These are phyloP conservation scores for Callaeas wilsoni DNA, from an alignment of 2,113 vertebrate species.

Conservation along the genomic window DNA sequence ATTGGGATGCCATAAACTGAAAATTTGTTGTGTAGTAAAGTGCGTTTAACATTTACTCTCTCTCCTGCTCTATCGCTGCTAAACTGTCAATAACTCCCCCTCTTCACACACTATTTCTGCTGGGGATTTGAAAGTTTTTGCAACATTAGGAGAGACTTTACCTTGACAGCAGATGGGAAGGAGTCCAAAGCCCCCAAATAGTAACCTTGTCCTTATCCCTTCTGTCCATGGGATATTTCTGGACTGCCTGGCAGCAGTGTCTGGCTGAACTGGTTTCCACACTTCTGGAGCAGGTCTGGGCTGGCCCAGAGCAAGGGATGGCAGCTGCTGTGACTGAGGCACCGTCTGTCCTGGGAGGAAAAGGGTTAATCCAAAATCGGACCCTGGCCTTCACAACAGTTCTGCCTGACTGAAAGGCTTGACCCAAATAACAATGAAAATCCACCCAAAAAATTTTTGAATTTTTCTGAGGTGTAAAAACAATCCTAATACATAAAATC, in stretches of 20 bases:
- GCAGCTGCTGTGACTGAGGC: background rate
- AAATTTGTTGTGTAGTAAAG: background rate
- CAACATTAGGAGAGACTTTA: background rate
- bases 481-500: background rate
- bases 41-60: background rate
- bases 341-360: fast-evolving
- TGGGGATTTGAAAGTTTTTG: background rate
- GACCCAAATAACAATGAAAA: background rate
- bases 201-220: background rate
- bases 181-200: background rate
- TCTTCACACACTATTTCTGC: background rate
- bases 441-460: background rate
- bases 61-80: background rate
- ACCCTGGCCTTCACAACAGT: background rate
- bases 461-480: background rate
- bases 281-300: background rate
- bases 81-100: background rate
- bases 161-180: background rate
- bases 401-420: background rate
- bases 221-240: background rate
- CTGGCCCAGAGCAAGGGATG: background rate
- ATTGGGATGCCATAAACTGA: background rate
- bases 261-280: background rate
- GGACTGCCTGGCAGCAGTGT: background rate
- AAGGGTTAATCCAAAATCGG: background rate